These are phyloP conservation scores for Glossosoma conforme DNA, from an alignment of 1,140 invertebrate species.

Conservation along the genomic window DNA sequence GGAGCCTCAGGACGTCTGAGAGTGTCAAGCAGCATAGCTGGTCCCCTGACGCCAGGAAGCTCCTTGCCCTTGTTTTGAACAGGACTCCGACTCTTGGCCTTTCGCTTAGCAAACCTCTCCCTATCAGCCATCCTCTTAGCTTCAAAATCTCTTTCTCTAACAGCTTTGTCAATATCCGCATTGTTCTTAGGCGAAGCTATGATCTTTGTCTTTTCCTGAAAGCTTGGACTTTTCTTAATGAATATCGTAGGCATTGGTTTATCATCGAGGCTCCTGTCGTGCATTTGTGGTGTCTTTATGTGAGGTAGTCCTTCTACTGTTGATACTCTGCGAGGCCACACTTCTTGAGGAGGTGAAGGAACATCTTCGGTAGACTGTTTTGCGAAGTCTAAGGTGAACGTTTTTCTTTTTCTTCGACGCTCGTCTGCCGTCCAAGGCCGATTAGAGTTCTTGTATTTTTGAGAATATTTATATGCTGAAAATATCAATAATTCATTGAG, in stretches of 20 bases:
- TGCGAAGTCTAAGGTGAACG: conserved; percentile 65
- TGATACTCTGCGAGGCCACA: conserved; percentile 40
- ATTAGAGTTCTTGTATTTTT: conserved; percentile 44
- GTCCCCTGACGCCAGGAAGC: conserved; percentile 29
- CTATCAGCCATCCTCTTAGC: conserved; percentile 42
- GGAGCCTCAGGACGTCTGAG: conserved; percentile 38
- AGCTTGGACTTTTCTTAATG: conserved; percentile 33
- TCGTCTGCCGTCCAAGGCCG: conserved; percentile 61
- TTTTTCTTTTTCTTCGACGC: conserved; percentile 58
- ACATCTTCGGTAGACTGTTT: conserved; percentile 43
- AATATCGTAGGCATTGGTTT: conserved; percentile 20
- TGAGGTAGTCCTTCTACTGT: conserved; percentile 26
- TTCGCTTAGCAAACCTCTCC: conserved; percentile 49
- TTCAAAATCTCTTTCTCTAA: conserved; percentile 48
- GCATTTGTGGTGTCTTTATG: conserved; percentile 26
- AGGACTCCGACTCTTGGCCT: conserved; percentile 54
- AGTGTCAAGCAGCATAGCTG: conserved; percentile 26
- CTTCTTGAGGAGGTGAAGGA: conserved; percentile 46
- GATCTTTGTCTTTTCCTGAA: conserved; percentile 51
- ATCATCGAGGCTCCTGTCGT: conserved; percentile 21
- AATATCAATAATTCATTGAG: conserved; percentile 22
- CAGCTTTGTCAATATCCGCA: conserved; percentile 17
- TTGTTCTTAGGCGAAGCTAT: conserved; percentile 44
- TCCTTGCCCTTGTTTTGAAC: conserved; percentile 44
- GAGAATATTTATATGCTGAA: conserved; percentile 48